Evolutionary conservation across 2,113 vertebrate species (phyloP).

Genomic region (Psilopsiagon aurifrons): DNA sequence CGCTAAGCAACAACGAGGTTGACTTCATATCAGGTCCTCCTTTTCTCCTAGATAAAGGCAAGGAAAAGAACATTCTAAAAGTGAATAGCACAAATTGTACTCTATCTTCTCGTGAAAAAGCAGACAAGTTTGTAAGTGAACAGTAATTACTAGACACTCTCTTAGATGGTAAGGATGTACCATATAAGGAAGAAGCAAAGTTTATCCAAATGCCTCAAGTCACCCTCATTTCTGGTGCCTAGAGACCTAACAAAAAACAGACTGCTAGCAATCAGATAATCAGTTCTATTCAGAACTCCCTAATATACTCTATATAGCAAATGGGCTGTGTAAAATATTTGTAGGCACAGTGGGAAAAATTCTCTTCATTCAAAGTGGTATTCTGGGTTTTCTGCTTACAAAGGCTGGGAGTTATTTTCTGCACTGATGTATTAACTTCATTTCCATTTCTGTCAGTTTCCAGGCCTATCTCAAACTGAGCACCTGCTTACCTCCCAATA

Average conservation of each 20-base stretch:
- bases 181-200: conserved; percentile 30
- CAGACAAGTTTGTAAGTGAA: not conserved
- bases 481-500: not conserved
- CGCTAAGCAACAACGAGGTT: not conserved
- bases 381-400: not conserved
- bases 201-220: conserved; percentile 45
- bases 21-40: not conserved
- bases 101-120: not conserved
- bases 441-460: not conserved
- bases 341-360: not conserved
- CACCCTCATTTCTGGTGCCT: conserved; percentile 45
- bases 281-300: not conserved
- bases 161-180: conserved; percentile 1
- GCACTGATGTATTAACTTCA: not conserved
- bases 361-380: not conserved
- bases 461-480: not conserved
- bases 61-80: not conserved
- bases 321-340: not conserved
- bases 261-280: not conserved
- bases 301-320: not conserved
- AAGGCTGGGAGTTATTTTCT: not conserved
- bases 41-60: not conserved
- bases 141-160: conserved; percentile 45
- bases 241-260: conserved; percentile 64
- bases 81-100: not conserved